Conservation (phyloP, 2,888 invertebrate species). For the Apodemia mormo region DNA sequence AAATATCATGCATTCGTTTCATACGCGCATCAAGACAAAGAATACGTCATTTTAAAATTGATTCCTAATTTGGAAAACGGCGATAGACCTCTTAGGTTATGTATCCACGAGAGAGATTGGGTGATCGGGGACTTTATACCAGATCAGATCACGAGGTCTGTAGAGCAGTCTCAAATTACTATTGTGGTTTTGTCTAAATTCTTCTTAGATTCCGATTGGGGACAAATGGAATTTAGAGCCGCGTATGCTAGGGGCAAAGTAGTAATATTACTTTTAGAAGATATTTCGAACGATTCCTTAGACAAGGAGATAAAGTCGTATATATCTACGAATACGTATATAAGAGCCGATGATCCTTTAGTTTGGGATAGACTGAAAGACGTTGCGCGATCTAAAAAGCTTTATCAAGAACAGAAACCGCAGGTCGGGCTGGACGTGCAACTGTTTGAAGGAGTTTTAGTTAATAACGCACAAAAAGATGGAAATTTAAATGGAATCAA, state of each 20-base stretch:
- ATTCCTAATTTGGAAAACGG: not conserved
- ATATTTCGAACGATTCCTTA: not conserved
- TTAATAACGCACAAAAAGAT: not conserved
- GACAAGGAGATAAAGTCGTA: not conserved
- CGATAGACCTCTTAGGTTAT: not conserved
- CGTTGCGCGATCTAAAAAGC: not conserved
- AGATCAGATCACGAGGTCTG: not conserved
- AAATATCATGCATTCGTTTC: not conserved
- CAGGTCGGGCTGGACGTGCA: not conserved
- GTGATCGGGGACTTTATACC: not conserved
- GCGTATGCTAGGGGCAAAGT: not conserved
- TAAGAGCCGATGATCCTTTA: slow-evolving; percentile 1
- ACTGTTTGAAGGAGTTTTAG: not conserved
- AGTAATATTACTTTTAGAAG: not conserved
- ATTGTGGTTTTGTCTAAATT: not conserved
- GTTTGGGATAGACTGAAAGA: not conserved
- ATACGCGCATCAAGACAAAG: not conserved
- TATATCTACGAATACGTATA: not conserved
- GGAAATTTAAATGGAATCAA: not conserved
- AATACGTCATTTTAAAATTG: not conserved
- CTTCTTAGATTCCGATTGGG: slow-evolving; percentile 1
- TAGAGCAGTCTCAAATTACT: not conserved
- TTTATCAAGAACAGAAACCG: not conserved
- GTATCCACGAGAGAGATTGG: not conserved
- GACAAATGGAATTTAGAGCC: not conserved